Evolutionary conservation across 2,113 vertebrate species (phyloP), one percentile per base, ranked within the genome.

Genomic region (Lucifuga dentata): DNA sequence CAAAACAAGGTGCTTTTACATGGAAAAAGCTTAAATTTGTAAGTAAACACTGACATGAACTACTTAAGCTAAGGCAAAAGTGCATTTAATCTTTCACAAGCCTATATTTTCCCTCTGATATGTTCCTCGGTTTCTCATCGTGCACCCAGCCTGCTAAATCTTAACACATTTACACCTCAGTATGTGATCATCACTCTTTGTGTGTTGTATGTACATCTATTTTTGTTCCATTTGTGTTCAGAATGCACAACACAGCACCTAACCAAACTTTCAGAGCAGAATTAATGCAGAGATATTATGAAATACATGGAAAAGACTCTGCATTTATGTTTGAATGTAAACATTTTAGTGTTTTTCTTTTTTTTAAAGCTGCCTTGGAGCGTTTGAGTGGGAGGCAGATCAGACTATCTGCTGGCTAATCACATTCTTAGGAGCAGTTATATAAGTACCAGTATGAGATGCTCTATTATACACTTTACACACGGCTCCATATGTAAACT

Each of bases 361-460:
- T 36, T 29, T 64, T 45, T 53, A 57, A 75, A 79, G 85, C 81
- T 76, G 75, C 60, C 61, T 70, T 20, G 16, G 64, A 71, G 72
- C 53, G 21, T 57, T 39, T 38, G 61, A 81, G 66, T 70, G 43
- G 56, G 79, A 58, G 78, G 43, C 43, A 69, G 60, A 76, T 76
- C 26, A 44, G 41, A 71, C 80, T 58, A 51, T 73, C 56, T 73
- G 64, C 73, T 63, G 55, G 50, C 57, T 59, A 59, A 84, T 79
- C 57, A 44, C 73, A 55, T 68, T 86, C 75, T 79, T 68, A 24
- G 63, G 70, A 62, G 63, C 36, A 16, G 67, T 85, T 81, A 69
- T 20, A 23, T 67, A 73, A 88, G 76, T 69, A 68, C 48, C 60
- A 60, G 60, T 51, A 32, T 33, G 53, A 68, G 24, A 63, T 8